Percentiles rank a stretch among this genome's conserved stretches.
Evolutionary conservation across 2,797 vertebrate species (phyloP).

Genomic region (Lophius americanus): DNA sequence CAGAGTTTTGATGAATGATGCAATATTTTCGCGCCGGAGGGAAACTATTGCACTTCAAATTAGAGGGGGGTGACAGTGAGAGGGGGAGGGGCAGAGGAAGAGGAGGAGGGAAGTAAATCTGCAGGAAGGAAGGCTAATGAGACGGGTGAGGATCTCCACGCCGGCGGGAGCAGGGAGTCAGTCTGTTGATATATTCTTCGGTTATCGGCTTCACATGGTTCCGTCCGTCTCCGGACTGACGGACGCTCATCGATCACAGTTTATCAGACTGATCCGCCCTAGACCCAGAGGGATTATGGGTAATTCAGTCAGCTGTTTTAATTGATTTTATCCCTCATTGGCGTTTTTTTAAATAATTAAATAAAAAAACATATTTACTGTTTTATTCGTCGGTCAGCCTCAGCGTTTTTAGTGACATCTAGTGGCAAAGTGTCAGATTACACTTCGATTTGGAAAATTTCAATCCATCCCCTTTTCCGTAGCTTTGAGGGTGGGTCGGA

Average conservation of each 20-base stretch:
- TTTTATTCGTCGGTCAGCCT: too few relatives aligned
- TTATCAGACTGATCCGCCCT: too few relatives aligned
- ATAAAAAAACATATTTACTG: too few relatives aligned
- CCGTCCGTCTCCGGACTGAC: conserved; percentile 2
- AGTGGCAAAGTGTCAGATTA: too few relatives aligned
- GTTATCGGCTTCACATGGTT: background rate
- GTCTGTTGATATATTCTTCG: conserved; percentile 43
- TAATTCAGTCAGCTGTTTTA: too few relatives aligned
- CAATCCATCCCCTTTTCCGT: too few relatives aligned
- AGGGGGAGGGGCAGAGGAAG: conserved; percentile 62
- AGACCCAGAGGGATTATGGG: too few relatives aligned
- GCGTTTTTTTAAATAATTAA: too few relatives aligned
- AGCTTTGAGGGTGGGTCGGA: too few relatives aligned
- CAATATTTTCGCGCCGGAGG: conserved; percentile 83
- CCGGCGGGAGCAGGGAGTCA: conserved; percentile 26
- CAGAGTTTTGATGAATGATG: conserved; percentile 81
- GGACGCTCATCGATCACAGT: background rate
- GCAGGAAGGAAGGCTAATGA: conserved; percentile 36
- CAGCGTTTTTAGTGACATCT: too few relatives aligned
- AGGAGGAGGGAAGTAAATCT: conserved; percentile 65
- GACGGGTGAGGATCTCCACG: conserved; percentile 17
- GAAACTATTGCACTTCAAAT: conserved; percentile 83
- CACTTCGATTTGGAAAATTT: too few relatives aligned
- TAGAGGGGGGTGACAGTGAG: conserved; percentile 69
- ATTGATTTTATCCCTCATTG: too few relatives aligned